Conservation (phyloP, 2,888 invertebrate species). For the Salpingus planirostris region DNA sequence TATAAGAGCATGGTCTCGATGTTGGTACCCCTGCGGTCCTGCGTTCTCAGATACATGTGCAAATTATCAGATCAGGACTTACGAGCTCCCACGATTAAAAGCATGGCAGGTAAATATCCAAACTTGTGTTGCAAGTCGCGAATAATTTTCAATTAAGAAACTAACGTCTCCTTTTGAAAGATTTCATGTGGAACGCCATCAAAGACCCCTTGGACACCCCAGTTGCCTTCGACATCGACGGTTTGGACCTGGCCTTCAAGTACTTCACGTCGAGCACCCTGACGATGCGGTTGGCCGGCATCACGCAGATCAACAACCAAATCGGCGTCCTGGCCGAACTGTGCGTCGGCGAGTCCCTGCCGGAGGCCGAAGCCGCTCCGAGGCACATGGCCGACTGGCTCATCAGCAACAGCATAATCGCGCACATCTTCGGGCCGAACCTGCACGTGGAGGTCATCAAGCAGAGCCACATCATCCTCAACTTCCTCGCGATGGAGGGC, state of each 20-base stretch:
- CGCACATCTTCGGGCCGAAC: conserved; percentile 95
- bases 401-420: conserved; percentile 79
- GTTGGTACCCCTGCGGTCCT: conserved; percentile 78
- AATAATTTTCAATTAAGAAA: background rate
- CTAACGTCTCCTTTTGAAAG: conserved; percentile 36
- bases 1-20: conserved; percentile 82
- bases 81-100: conserved; percentile 77
- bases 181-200: conserved; percentile 93
- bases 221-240: conserved; percentile 80
- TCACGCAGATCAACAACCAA: conserved; percentile 90
- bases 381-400: conserved; percentile 83
- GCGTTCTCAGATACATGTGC: conserved; percentile 89
- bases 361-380: conserved; percentile 78
- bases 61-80: conserved; percentile 86
- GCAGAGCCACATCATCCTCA: conserved; percentile 87
- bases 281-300: conserved; percentile 88
- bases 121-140: conserved; percentile 22
- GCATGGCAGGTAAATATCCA: conserved; percentile 87
- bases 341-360: conserved; percentile 78
- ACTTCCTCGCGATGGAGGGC: conserved; percentile 87
- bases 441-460: conserved; percentile 93
- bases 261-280: conserved; percentile 91
- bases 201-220: conserved; percentile 86
- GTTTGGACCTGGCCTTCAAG: conserved; percentile 87
- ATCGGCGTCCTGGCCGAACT: conserved; percentile 87